Conservation (phyloP, 2,113 vertebrate genomes). For the Lophochroa leadbeateri region DNA sequence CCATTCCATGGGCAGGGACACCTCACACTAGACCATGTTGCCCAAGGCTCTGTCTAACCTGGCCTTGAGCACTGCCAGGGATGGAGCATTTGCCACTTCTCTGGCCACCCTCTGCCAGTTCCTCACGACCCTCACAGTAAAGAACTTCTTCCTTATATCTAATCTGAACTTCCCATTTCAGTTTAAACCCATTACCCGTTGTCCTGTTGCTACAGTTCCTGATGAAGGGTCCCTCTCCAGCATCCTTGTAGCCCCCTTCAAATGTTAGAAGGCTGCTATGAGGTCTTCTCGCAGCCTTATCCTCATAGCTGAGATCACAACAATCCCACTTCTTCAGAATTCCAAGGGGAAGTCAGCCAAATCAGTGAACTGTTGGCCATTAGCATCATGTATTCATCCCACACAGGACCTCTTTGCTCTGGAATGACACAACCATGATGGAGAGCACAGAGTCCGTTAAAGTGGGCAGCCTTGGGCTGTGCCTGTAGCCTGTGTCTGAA, state of each 20-base stretch:
- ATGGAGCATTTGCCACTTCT: neutral
- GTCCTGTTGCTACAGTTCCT: neutral
- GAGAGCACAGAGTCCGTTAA: neutral
- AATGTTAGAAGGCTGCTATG: neutral
- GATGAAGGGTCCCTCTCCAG: neutral
- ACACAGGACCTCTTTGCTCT: neutral
- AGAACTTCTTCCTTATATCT: neutral
- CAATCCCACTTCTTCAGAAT: neutral
- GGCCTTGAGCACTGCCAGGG: neutral
- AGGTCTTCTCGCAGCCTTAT: neutral
- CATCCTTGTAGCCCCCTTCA: neutral
- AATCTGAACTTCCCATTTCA: neutral
- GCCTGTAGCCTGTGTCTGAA: fast-evolving
- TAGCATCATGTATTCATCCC: neutral
- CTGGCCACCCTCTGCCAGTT: neutral
- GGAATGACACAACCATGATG: fast-evolving
- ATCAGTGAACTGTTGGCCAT: neutral
- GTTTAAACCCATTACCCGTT: neutral
- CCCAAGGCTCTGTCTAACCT: neutral
- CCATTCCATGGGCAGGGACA: neutral
- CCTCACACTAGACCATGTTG: neutral
- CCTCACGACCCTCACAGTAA: neutral
- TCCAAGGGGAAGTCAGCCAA: neutral
- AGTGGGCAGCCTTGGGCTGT: neutral
- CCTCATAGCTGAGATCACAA: neutral